Percentiles rank a stretch among this genome's conserved stretches.
These are phyloP conservation scores for Heteromurus nitidus DNA, from an alignment of 2,888 invertebrate species.

Conservation along the genomic window DNA sequence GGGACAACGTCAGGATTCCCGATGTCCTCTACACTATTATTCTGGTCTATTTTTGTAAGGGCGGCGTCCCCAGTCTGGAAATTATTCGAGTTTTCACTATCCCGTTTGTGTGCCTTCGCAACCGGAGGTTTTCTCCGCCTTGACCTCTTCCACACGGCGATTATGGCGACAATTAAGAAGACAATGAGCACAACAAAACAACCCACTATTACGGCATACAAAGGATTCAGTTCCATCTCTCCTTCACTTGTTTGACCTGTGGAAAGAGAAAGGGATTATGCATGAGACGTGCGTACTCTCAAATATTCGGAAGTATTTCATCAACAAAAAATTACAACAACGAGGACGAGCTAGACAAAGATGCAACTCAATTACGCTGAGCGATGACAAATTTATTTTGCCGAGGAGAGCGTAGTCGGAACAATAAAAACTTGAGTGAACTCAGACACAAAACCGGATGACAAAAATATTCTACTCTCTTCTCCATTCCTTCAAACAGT, in stretches of 20 bases:
- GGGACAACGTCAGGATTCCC: conserved; percentile 90
- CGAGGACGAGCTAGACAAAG: neutral
- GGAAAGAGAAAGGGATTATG: neutral
- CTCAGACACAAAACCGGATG: neutral
- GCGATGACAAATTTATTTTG: neutral
- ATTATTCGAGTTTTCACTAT: conserved; percentile 68
- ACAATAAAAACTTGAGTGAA: neutral
- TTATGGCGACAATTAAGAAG: conserved; percentile 70
- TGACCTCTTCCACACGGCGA: conserved; percentile 73
- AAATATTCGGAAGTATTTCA: neutral
- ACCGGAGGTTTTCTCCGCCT: conserved; percentile 71
- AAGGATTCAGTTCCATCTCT: conserved; percentile 71
- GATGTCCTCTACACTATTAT: conserved; percentile 70
- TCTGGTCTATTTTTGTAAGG: conserved; percentile 72
- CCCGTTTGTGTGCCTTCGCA: conserved; percentile 67
- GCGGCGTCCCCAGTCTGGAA: conserved; percentile 67
- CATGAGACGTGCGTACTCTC: neutral
- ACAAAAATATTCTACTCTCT: neutral
- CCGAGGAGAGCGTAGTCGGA: neutral
- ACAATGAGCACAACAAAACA: conserved; percentile 71
- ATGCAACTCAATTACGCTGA: neutral
- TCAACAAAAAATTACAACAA: neutral
- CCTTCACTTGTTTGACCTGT: conserved; percentile 66
- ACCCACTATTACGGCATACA: conserved; percentile 72
- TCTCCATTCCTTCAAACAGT: too few species aligned